These are phyloP conservation scores for Sturnira hondurensis DNA, from an alignment of 2,113 vertebrate species.

Conservation along the genomic window DNA sequence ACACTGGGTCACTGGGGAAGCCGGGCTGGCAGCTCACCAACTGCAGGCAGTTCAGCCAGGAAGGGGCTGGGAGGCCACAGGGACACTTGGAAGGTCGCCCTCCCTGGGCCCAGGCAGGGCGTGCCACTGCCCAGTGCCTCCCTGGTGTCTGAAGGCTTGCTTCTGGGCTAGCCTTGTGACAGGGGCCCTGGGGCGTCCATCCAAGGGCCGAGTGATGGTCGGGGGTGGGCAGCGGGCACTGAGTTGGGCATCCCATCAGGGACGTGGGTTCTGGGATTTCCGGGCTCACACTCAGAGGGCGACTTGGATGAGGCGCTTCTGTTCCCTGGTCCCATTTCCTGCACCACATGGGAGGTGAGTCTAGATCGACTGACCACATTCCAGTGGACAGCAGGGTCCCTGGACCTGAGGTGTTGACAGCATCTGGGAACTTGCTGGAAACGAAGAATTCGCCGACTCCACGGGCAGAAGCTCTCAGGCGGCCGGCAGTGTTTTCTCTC, in stretches of 20 bases:
- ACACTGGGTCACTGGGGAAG: slow-evolving; percentile 22
- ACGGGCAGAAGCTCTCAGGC: fast-evolving
- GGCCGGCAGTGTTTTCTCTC: fast-evolving
- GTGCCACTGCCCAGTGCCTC: not conserved
- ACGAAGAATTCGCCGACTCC: not conserved
- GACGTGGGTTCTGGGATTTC: too few species aligned
- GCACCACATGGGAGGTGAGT: not conserved
- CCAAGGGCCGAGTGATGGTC: too few species aligned
- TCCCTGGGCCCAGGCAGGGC: not conserved
- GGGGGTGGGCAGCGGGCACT: fast-evolving
- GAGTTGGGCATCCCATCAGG: too few species aligned
- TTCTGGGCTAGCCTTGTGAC: not conserved
- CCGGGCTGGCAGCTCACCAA: not conserved
- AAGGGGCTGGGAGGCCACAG: not conserved
- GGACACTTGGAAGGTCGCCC: not conserved
- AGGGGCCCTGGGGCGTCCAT: not conserved
- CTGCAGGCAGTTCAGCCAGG: not conserved
- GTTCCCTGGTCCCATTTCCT: not conserved
- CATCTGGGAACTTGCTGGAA: not conserved
- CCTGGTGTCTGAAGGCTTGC: not conserved
- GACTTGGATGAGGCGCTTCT: not conserved
- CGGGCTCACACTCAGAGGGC: not conserved
- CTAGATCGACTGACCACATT: not conserved
- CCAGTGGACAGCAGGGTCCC: fast-evolving
- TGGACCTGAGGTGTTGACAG: fast-evolving